These are phyloP conservation scores for Megastigmus dorsalis DNA, from an alignment of 2,888 invertebrate species.

Conservation along the genomic window DNA sequence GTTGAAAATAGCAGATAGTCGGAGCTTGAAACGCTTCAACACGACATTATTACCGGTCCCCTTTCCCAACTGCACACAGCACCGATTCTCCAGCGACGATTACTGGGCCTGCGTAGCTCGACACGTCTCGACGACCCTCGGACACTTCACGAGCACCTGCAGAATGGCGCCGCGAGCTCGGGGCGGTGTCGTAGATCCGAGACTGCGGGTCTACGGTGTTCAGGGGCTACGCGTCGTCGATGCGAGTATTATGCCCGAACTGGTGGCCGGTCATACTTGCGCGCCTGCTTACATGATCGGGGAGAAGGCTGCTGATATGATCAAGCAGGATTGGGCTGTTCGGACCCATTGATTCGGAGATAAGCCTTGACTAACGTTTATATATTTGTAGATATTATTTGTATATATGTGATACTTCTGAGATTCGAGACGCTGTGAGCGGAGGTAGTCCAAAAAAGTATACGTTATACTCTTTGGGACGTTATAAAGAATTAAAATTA, in stretches of 20 bases:
- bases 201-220: constrained; percentile 75
- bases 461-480: no score
- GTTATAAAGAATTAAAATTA: no score
- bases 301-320: constrained; percentile 78
- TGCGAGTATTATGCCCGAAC: constrained; percentile 78
- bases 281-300: constrained; percentile 78
- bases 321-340: constrained; percentile 74
- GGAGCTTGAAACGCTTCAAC: constrained; percentile 76
- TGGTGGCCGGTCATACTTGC: constrained; percentile 78
- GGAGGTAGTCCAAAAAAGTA: no score
- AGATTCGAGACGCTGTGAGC: no score
- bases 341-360: no score
- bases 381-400: no score
- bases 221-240: constrained; percentile 77
- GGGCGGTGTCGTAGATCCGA: constrained; percentile 75
- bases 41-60: constrained; percentile 77
- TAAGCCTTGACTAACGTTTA: no score
- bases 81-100: constrained; percentile 79
- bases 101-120: constrained; percentile 87
- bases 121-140: constrained; percentile 82
- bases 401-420: no score
- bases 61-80: constrained; percentile 82
- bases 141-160: constrained; percentile 76
- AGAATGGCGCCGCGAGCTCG: constrained; percentile 75
- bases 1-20: constrained; percentile 76